phyloP scores from a whole-genome alignment of 2,888 invertebrate species.

The Operophtera brumata region DNA sequence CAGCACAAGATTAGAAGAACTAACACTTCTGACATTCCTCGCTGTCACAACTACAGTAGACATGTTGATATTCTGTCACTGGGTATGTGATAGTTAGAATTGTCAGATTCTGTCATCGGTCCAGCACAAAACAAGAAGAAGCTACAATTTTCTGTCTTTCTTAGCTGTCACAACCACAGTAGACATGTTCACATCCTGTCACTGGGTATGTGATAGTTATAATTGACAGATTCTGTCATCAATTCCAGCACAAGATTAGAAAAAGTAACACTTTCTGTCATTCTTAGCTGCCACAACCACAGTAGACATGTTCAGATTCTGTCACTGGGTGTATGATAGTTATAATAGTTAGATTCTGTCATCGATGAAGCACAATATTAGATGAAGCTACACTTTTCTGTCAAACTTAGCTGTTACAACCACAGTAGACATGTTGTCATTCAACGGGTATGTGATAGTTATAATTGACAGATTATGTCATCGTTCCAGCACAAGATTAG shows the following conservation, averaged over 20 bases:
- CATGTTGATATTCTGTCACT: constrained; percentile 16
- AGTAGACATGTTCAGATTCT: constrained; percentile 12
- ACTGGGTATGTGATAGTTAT: constrained; percentile 31
- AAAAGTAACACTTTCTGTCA: neutral
- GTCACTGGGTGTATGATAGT: constrained; percentile 9
- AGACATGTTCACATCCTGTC: constrained; percentile 24
- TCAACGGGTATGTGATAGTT: constrained; percentile 26
- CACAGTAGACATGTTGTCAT: constrained; percentile 20
- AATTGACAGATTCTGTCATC: constrained; percentile 8
- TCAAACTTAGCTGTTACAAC: constrained; percentile 6
- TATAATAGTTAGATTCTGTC: neutral
- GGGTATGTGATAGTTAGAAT: constrained; percentile 5
- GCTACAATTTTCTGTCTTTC: neutral
- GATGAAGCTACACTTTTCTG: neutral
- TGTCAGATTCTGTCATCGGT: neutral
- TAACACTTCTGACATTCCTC: constrained; percentile 4
- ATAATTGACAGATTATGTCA: neutral
- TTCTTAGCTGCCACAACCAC: constrained; percentile 8
- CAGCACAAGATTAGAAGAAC: neutral
- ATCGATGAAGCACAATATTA: neutral
- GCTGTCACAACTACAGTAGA: constrained; percentile 16
- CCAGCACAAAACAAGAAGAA: neutral
- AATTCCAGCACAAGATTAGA: neutral
- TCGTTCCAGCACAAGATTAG: no score
- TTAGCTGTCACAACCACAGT: constrained; percentile 13